phyloP scores from a whole-genome alignment of 2,113 vertebrate genomes.

The Saguinus imperator region DNA sequence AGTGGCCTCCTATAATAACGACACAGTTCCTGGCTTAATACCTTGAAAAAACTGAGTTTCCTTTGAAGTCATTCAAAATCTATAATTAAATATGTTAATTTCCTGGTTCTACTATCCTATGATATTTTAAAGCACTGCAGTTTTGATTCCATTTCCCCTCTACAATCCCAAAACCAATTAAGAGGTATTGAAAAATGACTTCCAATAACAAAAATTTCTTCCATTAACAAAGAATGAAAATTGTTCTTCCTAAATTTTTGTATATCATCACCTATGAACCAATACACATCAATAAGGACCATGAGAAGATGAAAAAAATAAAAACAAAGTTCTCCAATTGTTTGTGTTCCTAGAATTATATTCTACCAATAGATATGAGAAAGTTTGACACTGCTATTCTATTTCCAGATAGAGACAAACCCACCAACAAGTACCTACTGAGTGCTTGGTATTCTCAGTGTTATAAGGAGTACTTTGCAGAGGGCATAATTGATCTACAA shows the following conservation, averaged over 20 bases:
- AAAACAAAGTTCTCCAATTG: conserved; percentile 8
- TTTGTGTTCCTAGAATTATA: neutral
- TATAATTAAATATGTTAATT: conserved; percentile 79
- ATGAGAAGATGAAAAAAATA: neutral
- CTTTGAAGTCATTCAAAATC: conserved; percentile 75
- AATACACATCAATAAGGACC: neutral
- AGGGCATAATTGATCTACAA: neutral
- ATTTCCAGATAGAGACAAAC: conserved; percentile 25
- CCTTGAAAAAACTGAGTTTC: conserved; percentile 64
- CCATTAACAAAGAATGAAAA: neutral
- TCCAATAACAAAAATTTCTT: conserved; percentile 56
- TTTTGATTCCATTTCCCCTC: conserved; percentile 56
- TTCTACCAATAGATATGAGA: neutral
- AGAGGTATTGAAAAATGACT: conserved; percentile 65
- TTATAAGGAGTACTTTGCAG: neutral
- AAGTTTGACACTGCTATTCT: neutral
- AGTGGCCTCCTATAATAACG: conserved; percentile 64
- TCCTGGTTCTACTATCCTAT: conserved; percentile 48
- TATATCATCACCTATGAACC: neutral
- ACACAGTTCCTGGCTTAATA: conserved; percentile 66
- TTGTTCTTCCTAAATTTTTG: conserved; percentile 39
- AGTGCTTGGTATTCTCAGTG: neutral
- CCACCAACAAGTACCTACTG: neutral
- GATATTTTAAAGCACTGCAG: conserved; percentile 66
- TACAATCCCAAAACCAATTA: conserved; percentile 63